Base-by-base conservation (phyloP, 2,113 vertebrate species). In the Leptobrachium ailaonicum region DNA sequence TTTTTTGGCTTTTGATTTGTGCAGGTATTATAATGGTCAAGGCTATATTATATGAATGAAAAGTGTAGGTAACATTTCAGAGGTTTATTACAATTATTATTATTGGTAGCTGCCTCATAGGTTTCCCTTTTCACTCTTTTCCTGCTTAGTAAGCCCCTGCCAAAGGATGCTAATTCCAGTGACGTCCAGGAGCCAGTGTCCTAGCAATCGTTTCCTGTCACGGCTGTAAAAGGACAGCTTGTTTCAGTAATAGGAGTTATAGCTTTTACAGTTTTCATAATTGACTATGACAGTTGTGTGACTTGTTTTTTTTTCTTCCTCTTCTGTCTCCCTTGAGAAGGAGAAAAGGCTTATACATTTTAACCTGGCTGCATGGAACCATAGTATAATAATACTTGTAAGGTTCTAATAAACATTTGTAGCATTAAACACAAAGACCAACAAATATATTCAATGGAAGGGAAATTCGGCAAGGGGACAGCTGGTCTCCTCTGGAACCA, bases 211-310 rank as follows among this genome's bases (percentile, higher is more conserved):
- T 47, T 77, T 45, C 58, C 76, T 13, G 56, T 70, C 6, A 58
- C 41, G 50, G 77, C 13, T 66, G 58, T 44, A 60, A 63, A 63
- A 63, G 7, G 71, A 73, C 71, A 74, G 43, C 58, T 60, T 79
- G 77, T 54, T 79, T 72, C 56, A 42, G 32, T 79, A 64, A 72
- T 60, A 56, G 44, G 42, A 53, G 14, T 66, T 66, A 42, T 66
- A 50, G 41, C 47, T 66, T 54, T 72, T 79, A 54, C 44, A 72
- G 12, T 32, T 79, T 71, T 42, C 44, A 53, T 66, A 79, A 79
- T 79, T 79, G 56, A 63, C 41, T 41, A 62, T 63, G 67, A 71
- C 68, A 71, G 54, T 42, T 60, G 45, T 64, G 56, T 72, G 58
- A 71, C 66, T 70, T n/a, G n/a, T n/a, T 60, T 10, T 42, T 50